Percentiles rank a stretch among this genome's conserved stretches.
These are phyloP conservation scores for Agrochola litura DNA, from an alignment of 2,888 invertebrate species.

Conservation along the genomic window DNA sequence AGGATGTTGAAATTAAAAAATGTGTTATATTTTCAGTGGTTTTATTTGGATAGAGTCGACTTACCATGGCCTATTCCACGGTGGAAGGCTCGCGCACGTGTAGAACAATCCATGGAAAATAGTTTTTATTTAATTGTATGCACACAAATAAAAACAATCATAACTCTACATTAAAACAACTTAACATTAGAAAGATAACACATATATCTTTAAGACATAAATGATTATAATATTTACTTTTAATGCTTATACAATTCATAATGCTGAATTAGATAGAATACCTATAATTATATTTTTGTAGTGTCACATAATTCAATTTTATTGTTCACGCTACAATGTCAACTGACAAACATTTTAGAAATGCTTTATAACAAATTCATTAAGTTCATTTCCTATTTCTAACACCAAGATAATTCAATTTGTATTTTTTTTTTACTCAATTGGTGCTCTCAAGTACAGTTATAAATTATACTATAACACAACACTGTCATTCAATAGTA, in stretches of 20 bases:
- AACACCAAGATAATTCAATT: conserved; percentile 63
- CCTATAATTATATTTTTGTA: conserved; percentile 53
- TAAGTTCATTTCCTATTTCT: conserved; percentile 59
- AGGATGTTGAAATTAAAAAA: conserved; percentile 74
- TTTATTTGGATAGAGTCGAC: conserved; percentile 85
- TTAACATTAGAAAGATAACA: conserved; percentile 61
- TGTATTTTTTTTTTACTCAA: conserved; percentile 14
- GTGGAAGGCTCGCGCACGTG: conserved; percentile 84
- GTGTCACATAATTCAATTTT: conserved; percentile 42
- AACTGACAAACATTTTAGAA: conserved; percentile 42
- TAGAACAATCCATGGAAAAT: conserved; percentile 89
- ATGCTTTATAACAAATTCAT: conserved; percentile 50
- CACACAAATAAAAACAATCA: conserved; percentile 77
- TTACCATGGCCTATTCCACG: conserved; percentile 89
- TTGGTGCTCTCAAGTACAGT: conserved; percentile 43
- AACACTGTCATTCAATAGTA: conserved; percentile 45
- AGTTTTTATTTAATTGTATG: conserved; percentile 84
- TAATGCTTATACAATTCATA: conserved; percentile 62
- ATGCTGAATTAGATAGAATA: conserved; percentile 65
- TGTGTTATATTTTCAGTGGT: conserved; percentile 71
- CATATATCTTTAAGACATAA: conserved; percentile 60
- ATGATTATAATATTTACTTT: conserved; percentile 54
- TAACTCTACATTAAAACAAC: conserved; percentile 70
- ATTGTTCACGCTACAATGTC: conserved; percentile 44
- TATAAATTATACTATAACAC: conserved; percentile 53